Evolutionary conservation across 2,113 vertebrate genomes (phyloP).

Genomic region (Gymnogyps californianus): DNA sequence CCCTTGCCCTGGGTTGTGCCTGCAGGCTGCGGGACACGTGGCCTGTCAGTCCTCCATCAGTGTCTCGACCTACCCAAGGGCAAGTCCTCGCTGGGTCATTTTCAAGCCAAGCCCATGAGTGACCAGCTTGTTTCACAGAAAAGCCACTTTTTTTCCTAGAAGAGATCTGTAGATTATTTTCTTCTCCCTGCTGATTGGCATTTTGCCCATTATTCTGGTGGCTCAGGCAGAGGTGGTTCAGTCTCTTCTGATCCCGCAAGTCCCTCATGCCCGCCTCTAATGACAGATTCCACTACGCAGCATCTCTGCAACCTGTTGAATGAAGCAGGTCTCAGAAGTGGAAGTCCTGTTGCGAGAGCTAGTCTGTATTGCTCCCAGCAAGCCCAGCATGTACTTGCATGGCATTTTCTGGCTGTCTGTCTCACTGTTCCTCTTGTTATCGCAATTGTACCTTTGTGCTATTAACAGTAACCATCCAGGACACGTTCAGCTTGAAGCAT

Average conservation of each 20-base stretch:
- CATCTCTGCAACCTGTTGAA: background rate
- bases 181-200: background rate
- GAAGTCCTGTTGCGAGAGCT: background rate
- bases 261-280: background rate
- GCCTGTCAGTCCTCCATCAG: background rate
- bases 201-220: background rate
- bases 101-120: background rate
- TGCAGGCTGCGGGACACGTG: background rate
- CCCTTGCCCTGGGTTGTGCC: background rate
- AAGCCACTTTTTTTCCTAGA: background rate
- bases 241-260: background rate
- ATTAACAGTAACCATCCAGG: background rate
- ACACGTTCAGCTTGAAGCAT: background rate
- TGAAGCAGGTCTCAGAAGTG: background rate
- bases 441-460: background rate
- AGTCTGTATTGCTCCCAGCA: background rate
- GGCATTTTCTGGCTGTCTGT: background rate
- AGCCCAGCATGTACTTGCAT: background rate
- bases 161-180: background rate
- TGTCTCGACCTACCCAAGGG: background rate
- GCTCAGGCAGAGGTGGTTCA: background rate
- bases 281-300: background rate
- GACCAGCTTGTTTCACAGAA: background rate
- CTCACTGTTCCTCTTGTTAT: background rate
- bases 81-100: background rate